Percentiles rank a stretch among this genome's conserved stretches.
phyloP scores from a whole-genome alignment of 2,113 vertebrate genomes.

The Pampusana beccarii region DNA sequence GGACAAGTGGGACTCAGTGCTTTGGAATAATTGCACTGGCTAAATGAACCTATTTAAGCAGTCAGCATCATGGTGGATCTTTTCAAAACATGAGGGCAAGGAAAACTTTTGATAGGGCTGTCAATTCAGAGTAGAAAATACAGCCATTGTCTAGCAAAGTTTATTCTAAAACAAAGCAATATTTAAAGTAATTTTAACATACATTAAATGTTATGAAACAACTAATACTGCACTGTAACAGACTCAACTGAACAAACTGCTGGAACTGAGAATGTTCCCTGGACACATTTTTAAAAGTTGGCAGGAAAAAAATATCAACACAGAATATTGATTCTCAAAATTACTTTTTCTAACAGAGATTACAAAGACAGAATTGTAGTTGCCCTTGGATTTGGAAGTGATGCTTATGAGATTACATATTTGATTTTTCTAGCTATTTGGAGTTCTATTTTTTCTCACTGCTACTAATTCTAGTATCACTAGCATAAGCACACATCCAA shows the following conservation, averaged over 20 bases:
- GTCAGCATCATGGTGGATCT: not conserved
- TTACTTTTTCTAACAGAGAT: not conserved
- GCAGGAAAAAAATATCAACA: not conserved
- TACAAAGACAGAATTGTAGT: not conserved
- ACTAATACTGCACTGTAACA: not conserved
- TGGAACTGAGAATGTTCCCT: not conserved
- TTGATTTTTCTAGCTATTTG: not conserved
- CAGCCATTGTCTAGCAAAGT: not conserved
- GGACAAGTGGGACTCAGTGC: not conserved
- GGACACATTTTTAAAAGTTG: not conserved
- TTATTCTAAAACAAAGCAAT: not conserved
- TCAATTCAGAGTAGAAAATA: not conserved
- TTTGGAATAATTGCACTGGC: not conserved
- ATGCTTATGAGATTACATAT: not conserved
- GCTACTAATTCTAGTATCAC: not conserved
- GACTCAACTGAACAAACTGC: not conserved
- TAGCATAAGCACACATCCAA: not conserved
- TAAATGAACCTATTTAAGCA: not conserved
- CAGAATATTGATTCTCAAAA: not conserved
- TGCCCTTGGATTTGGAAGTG: not conserved
- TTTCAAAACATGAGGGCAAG: not conserved
- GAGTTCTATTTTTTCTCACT: not conserved
- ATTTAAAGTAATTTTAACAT: not conserved
- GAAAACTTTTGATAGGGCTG: not conserved
- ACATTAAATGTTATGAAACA: not conserved